Evolutionary conservation across 2,797 vertebrate species (phyloP), one percentile per base, ranked within the genome.

Genomic region (Eremophila alpestris): DNA sequence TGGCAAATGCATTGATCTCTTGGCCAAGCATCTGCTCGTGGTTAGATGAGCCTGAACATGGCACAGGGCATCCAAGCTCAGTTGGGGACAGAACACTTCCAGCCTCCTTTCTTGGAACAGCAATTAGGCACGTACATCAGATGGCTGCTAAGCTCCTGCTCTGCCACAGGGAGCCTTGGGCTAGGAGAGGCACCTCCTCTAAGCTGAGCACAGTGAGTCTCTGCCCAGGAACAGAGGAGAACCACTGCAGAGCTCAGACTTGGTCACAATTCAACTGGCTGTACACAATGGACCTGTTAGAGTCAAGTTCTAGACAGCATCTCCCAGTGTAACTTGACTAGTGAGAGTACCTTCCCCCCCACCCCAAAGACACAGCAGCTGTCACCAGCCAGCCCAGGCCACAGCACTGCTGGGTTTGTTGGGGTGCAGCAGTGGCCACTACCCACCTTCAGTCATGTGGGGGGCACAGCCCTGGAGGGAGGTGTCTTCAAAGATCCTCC

Each of bases 81-180:
- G 9, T 30, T 51, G 32, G 38, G 49, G 56, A 76, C 49, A 60
- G 54, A 55, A 55, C 60, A n/a, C 46, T 54, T 41, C 30, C 26
- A 90, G 83, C 59, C 52, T 36, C 10, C 43, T 81, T 88, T 84
- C 92, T 67, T 48, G 48, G 83, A 95, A 82, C 34, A 74, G 38
- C 60, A 67, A 62, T 70, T 73, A 92, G 60, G 26, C 32, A 30
- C 10, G 38, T 34, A n/a, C 86, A 32, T 2, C 38, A 29, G 65
- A 40, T 19, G 16, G 75, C 41, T 32, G 20, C 24, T 5, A 1
- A 63, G 54, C 75, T 16, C 56, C 79, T 70, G 59, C 52, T 85
- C 60, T 36, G 38, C 74, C 45, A 29, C 38, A 36, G 60, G 56
- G 16, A 80, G 41, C 74, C 19, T 10, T 17, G 27, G 46, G 10